Evolutionary conservation across 1,140 invertebrate species (phyloP), one percentile per base, ranked within the genome.

Genomic region (Penaeus chinensis): DNA sequence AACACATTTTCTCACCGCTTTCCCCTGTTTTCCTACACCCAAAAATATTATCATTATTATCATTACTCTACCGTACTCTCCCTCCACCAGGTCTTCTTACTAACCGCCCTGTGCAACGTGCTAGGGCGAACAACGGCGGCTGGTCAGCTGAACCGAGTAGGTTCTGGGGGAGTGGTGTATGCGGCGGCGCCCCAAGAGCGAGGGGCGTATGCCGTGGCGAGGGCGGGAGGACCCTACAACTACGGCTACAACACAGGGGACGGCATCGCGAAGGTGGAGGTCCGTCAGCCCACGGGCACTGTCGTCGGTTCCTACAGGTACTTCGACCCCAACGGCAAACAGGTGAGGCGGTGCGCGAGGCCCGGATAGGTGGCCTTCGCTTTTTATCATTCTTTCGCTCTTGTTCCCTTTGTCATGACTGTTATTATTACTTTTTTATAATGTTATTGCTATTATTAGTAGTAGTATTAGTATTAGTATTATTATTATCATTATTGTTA

Each of bases 171-270:
- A 2, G 78, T 85, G 22, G 65, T 89, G 60, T 89, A 89, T 82
- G 89, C 85, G 1, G 83, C 85, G 42, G 89, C 89, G 60, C 89
- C 89, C 63, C 61, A 88, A 81, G 87, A 87, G 22, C 83, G 89
- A n/a, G 89, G 89, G 54, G 80, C 87, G 42, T 90, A 88, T 76
- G 76, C 80, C 63, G 84, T 85, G 60, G 84, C 83, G 11, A 24
- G 61, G 10, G 47, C 69, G 20, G 82, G 89, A 19, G 85, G 85
- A 5, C 84, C 54, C 13, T 90, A 89, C 85, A 89, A 90, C 85
- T 90, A 90, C 74, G 90, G 90, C 61, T 90, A 89, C 80, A 90
- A 90, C 82, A 90, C 88, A 20, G 90, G 88, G 27, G 86, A 89
- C 60, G 90, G 90, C 60, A 89, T 90, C 13, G 86, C 86, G 27